Evolutionary conservation across 2,888 invertebrate genomes (phyloP).

Genomic region (Mamestra brassicae): DNA sequence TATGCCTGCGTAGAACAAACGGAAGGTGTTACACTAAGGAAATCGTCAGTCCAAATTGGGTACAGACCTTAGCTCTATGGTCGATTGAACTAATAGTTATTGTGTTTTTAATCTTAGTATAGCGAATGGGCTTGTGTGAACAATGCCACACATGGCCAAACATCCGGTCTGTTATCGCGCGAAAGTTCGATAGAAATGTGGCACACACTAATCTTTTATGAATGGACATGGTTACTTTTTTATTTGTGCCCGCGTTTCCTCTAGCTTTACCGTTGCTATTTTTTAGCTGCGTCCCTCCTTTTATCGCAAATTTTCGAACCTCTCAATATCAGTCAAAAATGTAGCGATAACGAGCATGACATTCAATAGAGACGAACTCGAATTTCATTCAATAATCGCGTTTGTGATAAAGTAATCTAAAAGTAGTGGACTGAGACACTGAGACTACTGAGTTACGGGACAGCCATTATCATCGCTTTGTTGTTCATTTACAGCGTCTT

Average conservation of each 20-base stretch:
- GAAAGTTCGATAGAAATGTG: conserved; percentile 80
- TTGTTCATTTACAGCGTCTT: conserved; percentile 24
- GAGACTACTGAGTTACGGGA: conserved; percentile 1
- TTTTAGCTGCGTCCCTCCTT: conserved; percentile 8
- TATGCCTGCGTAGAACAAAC: conserved; percentile 25
- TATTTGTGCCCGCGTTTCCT: conserved; percentile 64
- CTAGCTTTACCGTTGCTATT: conserved; percentile 38
- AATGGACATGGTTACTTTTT: conserved; percentile 76
- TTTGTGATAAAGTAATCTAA: conserved; percentile 9
- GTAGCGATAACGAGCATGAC: conserved; percentile 23
- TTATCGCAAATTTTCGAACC: neutral
- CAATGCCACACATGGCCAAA: conserved; percentile 86
- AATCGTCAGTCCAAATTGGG: conserved; percentile 57
- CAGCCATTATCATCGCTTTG: conserved; percentile 18
- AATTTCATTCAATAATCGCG: conserved; percentile 24
- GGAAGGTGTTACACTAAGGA: conserved; percentile 60
- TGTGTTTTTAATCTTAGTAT: conserved; percentile 65
- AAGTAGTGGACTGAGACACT: conserved; percentile 9
- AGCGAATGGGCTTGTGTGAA: conserved; percentile 75
- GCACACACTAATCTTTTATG: conserved; percentile 76
- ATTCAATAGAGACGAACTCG: conserved; percentile 23
- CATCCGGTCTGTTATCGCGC: conserved; percentile 86
- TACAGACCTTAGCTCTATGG: conserved; percentile 40
- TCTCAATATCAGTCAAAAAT: conserved; percentile 12
- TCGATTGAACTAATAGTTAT: conserved; percentile 63